Evolutionary conservation across 1,140 invertebrate genomes (phyloP).

Genomic region (Eulimnadia texana): DNA sequence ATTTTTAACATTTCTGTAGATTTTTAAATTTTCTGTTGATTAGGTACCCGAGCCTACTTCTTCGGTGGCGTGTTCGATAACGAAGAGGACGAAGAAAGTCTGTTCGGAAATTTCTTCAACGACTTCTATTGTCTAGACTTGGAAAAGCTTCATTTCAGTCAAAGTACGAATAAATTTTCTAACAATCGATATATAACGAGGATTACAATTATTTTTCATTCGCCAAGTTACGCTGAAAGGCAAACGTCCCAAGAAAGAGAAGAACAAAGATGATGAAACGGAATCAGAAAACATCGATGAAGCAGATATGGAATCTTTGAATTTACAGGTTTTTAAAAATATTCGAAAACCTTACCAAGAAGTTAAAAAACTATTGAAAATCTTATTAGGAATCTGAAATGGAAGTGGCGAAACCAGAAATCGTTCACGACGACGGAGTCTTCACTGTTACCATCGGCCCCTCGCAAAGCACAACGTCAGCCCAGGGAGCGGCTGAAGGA

Average conservation of each 20-base stretch:
- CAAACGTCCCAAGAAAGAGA: constrained; percentile 29
- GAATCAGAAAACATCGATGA: constrained; percentile 24
- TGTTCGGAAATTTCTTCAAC: constrained; percentile 66
- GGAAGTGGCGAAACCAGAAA: not conserved
- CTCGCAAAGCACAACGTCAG: constrained; percentile 21
- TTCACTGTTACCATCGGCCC: constrained; percentile 42
- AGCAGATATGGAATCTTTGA: constrained; percentile 13
- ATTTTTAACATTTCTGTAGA: too few species aligned
- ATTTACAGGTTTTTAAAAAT: not conserved
- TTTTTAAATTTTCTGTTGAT: constrained; percentile 14
- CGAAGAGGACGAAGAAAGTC: constrained; percentile 63
- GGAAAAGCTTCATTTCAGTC: constrained; percentile 54
- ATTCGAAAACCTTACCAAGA: constrained; percentile 18
- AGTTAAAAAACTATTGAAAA: constrained; percentile 25
- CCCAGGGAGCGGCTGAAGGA: constrained; percentile 13
- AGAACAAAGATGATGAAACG: constrained; percentile 22
- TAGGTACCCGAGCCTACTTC: constrained; percentile 45
- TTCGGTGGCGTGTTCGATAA: constrained; percentile 72
- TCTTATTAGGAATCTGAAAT: not conserved
- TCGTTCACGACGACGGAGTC: constrained; percentile 43
- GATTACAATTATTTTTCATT: too few species aligned
- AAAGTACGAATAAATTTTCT: constrained; percentile 25
- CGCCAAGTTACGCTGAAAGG: constrained; percentile 36
- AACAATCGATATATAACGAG: too few species aligned
- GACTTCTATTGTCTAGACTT: constrained; percentile 64